phyloP scores from a whole-genome alignment of 2,797 vertebrate genomes.

The Choloepus didactylus region DNA sequence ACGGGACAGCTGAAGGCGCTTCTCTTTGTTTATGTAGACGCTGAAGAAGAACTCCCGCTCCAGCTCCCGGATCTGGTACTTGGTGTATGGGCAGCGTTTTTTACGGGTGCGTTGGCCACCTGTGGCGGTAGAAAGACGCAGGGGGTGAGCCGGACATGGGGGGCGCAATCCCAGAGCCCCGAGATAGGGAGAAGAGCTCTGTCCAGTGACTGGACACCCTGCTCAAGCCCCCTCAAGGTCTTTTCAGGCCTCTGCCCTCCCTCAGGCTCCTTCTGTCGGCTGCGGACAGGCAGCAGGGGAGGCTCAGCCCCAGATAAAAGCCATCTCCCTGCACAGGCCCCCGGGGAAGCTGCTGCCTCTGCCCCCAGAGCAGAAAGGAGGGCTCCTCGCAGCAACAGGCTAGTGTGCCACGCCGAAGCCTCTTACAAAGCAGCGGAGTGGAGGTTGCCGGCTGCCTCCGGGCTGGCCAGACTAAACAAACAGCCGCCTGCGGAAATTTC shows the following conservation, averaged over 20 bases:
- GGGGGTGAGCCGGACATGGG: conserved; percentile 33
- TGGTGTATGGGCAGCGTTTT: conserved; percentile 98
- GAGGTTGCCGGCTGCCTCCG: conserved; percentile 55
- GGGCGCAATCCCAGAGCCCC: not conserved
- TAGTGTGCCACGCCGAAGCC: not conserved
- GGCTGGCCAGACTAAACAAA: conserved; percentile 84
- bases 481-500: conserved; percentile 76
- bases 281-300: conserved; percentile 45
- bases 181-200: not conserved
- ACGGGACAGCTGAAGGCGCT: conserved; percentile 96
- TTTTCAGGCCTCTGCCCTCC: not conserved
- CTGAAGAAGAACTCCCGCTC: conserved; percentile 99
- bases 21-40: conserved; percentile 99
- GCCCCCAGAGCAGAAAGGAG: conserved; percentile 72
- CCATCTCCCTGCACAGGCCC: conserved; percentile 69
- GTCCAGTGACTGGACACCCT: not conserved
- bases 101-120: conserved; percentile 97
- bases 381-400: conserved; percentile 78
- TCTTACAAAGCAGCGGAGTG: conserved; percentile 68
- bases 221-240: not conserved
- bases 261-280: conserved; percentile 16
- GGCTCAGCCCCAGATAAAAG: conserved; percentile 70
- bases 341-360: conserved; percentile 66
- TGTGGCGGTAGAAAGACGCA: conserved; percentile 88
- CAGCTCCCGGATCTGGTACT: conserved; percentile 98